Conservation (phyloP, 2,888 invertebrate species). For the Ceriagrion tenellum region DNA sequence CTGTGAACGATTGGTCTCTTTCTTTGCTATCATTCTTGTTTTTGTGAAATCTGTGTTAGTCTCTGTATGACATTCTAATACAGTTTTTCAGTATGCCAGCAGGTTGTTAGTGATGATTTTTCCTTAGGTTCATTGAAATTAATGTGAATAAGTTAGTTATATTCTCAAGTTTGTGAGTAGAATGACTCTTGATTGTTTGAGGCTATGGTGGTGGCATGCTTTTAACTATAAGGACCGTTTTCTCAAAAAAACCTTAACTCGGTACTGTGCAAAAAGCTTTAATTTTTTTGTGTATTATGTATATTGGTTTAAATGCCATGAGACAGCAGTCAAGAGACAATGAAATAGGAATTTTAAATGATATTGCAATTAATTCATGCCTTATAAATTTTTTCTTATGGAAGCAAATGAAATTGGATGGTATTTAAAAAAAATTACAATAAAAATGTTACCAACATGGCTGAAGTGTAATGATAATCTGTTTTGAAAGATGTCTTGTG, state of each 20-base stretch:
- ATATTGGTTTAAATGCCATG: slow-evolving; percentile 47
- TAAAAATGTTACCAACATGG: slow-evolving; percentile 65
- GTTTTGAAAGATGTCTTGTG: slow-evolving; percentile 85
- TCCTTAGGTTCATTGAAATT: slow-evolving; percentile 44
- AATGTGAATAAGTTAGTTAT: slow-evolving; percentile 54
- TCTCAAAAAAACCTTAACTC: neutral
- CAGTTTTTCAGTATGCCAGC: slow-evolving; percentile 34
- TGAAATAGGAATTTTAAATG: slow-evolving; percentile 57
- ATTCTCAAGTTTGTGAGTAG: slow-evolving; percentile 37
- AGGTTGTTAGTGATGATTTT: slow-evolving; percentile 9
- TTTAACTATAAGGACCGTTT: slow-evolving; percentile 32
- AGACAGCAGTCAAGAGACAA: slow-evolving; percentile 62
- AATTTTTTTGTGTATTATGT: slow-evolving; percentile 24
- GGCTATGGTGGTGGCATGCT: slow-evolving; percentile 62
- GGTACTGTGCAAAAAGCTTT: slow-evolving; percentile 56
- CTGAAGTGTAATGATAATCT: slow-evolving; percentile 53
- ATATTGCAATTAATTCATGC: slow-evolving; percentile 62
- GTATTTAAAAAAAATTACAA: slow-evolving; percentile 59
- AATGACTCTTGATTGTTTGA: slow-evolving; percentile 52
- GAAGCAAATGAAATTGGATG: slow-evolving; percentile 61
- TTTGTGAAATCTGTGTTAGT: neutral
- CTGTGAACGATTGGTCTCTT: neutral
- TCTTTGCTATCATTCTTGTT: slow-evolving; percentile 5
- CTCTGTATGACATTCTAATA: neutral
- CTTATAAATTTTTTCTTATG: slow-evolving; percentile 46